Evolutionary conservation across 2,888 invertebrate species (phyloP).

Genomic region (Hecatera dysodea): DNA sequence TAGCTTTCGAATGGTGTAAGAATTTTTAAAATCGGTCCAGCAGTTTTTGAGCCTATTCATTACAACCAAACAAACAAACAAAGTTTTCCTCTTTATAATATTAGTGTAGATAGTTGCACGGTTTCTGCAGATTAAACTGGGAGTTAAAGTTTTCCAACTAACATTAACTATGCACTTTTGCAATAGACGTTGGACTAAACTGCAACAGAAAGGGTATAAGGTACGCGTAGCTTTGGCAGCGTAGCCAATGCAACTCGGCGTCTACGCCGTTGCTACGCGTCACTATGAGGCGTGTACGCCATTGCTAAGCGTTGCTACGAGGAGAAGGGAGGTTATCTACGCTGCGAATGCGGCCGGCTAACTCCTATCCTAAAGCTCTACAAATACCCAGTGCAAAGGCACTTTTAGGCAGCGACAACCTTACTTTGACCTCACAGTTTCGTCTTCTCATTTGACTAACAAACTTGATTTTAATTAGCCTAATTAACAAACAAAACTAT

Average conservation of each 20-base stretch:
- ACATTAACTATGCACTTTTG: background rate
- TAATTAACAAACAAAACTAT: conserved; percentile 21
- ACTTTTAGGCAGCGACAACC: conserved; percentile 18
- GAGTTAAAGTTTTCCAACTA: background rate
- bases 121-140: too few relatives aligned
- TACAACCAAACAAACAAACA: too few relatives aligned
- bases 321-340: too few relatives aligned
- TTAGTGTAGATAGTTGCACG: too few relatives aligned
- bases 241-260: background rate
- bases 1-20: too few relatives aligned
- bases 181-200: background rate
- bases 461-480: conserved; percentile 50
- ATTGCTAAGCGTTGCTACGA: background rate
- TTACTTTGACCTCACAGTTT: conserved; percentile 23
- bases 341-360: too few relatives aligned
- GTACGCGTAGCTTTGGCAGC: background rate
- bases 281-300: background rate
- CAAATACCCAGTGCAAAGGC: conserved; percentile 13
- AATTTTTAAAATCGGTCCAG: too few relatives aligned
- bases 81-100: too few relatives aligned
- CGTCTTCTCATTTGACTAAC: conserved; percentile 14
- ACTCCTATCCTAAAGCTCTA: background rate
- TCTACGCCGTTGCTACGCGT: background rate
- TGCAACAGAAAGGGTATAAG: background rate
- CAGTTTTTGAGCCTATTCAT: too few relatives aligned